phyloP scores from a whole-genome alignment of 2,113 vertebrate genomes.

The Excalfactoria chinensis region DNA sequence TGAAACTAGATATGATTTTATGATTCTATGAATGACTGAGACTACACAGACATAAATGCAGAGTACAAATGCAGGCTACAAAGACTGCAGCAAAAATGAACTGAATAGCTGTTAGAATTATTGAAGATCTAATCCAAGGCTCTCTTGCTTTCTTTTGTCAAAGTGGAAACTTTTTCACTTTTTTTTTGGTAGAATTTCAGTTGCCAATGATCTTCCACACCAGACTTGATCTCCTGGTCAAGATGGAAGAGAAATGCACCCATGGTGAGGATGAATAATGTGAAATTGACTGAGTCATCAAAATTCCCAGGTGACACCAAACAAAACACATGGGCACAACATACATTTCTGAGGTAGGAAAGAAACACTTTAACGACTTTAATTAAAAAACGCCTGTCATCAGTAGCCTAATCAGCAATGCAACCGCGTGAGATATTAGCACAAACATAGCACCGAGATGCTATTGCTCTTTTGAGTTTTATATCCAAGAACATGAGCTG shows the following conservation, averaged over 20 bases:
- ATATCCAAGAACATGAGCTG: not conserved
- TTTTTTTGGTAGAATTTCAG: not conserved
- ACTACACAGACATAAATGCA: not conserved
- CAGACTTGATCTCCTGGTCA: not conserved
- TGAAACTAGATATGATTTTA: too few species aligned
- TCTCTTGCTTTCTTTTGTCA: not conserved
- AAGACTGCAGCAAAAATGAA: not conserved
- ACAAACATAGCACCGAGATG: not conserved
- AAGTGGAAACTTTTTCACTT: not conserved
- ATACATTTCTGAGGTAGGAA: accelerated
- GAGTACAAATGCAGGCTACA: accelerated
- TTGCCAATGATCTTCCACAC: not conserved
- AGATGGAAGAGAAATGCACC: accelerated
- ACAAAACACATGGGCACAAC: accelerated
- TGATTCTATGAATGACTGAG: not conserved
- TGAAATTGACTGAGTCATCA: not conserved
- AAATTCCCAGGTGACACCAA: not conserved
- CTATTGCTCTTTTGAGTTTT: not conserved
- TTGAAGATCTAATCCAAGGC: too few species aligned
- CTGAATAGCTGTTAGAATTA: accelerated
- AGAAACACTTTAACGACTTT: not conserved
- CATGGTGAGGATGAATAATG: not conserved
- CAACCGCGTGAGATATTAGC: not conserved
- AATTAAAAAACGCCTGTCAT: not conserved
- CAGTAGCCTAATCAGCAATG: not conserved